Evolutionary conservation across 2,797 vertebrate genomes (phyloP), one percentile per base, ranked within the genome.

Genomic region (Vipera latastei): DNA sequence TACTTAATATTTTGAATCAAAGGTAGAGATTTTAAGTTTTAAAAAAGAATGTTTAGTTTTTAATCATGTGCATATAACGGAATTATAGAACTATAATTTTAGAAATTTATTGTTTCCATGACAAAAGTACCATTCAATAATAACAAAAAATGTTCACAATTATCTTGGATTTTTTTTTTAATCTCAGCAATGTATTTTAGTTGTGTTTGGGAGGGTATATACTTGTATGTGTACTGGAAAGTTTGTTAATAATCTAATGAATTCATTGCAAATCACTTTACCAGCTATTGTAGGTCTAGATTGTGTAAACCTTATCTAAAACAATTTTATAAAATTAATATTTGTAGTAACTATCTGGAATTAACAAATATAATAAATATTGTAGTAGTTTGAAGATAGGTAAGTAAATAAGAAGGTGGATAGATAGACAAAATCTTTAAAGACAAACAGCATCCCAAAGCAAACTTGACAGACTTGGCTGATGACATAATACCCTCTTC

Each of bases 401-500:
- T 20, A 16, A 18, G 6, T 90, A 94, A 94, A 73, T 89, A 90
- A 96, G 83, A 14, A 60, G n/a, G 7, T 69, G 65, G 32, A 48
- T 48, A 83, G 73, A 48, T 12, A 92, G 96, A 97, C 97, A 97
- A 53, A 95, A 94, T 94, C 0, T 91, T 97, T 96, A 96, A 85
- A 96, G 93, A 96, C 89, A 96, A 94, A 94, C 91, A 95, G 56
- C 86, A 97, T 88, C 93, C 95, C 95, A 94, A 94, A 95, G 91
- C 93, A 97, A 95, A 95, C 90, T 94, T 97, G 97, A 97, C 97
- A 97, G 95, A 59, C 57, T 96, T 96, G 96, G 98, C 93, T 96
- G 96, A 97, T 96, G 96, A 97, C 96, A 97, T 96, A 97, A 97
- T 95, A 97, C 93, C 94, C 94, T 97, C 95, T 96, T 96, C 94